phyloP scores from a whole-genome alignment of 2,888 invertebrate genomes.

The Lasioglossum lativentre region DNA sequence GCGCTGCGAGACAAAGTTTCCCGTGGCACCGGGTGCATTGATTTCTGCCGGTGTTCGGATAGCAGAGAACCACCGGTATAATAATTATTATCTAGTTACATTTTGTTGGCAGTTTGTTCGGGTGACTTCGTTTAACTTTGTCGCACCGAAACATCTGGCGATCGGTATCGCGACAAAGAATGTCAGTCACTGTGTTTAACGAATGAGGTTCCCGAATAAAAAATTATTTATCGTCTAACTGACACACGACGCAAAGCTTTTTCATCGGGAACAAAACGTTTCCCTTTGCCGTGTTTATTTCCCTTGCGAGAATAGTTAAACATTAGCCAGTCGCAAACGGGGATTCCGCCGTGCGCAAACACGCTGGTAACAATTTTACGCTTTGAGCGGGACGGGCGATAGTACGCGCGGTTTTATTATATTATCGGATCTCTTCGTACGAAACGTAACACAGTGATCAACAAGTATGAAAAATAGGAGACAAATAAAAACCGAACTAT shows the following conservation, averaged over 20 bases:
- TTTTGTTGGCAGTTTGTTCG: neutral
- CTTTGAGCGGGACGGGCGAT: neutral
- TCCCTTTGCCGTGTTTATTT: slow-evolving; percentile 23
- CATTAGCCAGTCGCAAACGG: slow-evolving; percentile 18
- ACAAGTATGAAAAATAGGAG: neutral
- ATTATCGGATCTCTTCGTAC: neutral
- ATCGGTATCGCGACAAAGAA: neutral
- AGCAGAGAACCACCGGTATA: neutral
- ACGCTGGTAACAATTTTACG: slow-evolving; percentile 6
- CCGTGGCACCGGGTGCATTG: neutral
- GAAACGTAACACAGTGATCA: neutral
- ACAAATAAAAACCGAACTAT: neutral
- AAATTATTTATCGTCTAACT: neutral
- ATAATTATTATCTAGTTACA: neutral
- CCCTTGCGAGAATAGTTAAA: slow-evolving; percentile 14
- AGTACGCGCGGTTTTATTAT: neutral
- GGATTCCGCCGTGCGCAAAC: slow-evolving; percentile 18
- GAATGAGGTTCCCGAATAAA: neutral
- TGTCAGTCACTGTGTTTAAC: neutral
- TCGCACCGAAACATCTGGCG: neutral
- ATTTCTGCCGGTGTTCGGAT: neutral
- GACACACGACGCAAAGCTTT: neutral
- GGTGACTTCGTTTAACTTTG: neutral
- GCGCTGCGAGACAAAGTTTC: neutral
- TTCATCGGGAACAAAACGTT: neutral